Conservation (phyloP, 2,797 vertebrate genomes). For the Paratrypauchen microcephalus region DNA sequence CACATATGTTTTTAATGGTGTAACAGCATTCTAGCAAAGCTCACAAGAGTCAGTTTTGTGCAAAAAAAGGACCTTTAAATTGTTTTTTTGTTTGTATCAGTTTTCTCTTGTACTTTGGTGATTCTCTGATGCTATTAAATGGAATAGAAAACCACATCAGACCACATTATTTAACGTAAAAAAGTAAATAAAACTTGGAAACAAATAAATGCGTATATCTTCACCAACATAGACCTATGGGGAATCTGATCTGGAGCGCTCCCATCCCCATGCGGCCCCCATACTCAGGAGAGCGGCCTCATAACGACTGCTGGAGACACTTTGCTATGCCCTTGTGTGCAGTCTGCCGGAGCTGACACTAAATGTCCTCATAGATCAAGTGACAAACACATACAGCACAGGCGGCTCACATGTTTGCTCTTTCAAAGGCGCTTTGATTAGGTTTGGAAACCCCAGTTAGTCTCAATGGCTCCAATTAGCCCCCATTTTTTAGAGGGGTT, state of each 20-base stretch:
- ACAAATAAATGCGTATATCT: neutral
- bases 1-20: no score
- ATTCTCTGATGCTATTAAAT: no score
- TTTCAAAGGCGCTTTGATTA: constrained; percentile 49
- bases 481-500: constrained; percentile 35
- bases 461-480: constrained; percentile 52
- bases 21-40: no score
- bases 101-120: no score
- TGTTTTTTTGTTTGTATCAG: no score
- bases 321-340: neutral
- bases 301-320: neutral
- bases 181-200: neutral
- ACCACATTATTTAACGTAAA: neutral
- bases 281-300: constrained; percentile 1
- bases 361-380: constrained; percentile 21
- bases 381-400: constrained; percentile 20
- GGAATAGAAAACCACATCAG: no score
- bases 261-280: neutral
- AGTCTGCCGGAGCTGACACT: neutral
- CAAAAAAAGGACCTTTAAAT: no score
- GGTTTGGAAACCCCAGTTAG: constrained; percentile 45
- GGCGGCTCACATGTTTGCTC: constrained; percentile 24
- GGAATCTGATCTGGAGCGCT: neutral
- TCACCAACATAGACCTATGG: neutral
- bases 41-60: no score